Percentiles rank a stretch among this genome's conserved stretches.
Conservation (phyloP, 2,888 invertebrate species). For the Melanostoma scalare region DNA sequence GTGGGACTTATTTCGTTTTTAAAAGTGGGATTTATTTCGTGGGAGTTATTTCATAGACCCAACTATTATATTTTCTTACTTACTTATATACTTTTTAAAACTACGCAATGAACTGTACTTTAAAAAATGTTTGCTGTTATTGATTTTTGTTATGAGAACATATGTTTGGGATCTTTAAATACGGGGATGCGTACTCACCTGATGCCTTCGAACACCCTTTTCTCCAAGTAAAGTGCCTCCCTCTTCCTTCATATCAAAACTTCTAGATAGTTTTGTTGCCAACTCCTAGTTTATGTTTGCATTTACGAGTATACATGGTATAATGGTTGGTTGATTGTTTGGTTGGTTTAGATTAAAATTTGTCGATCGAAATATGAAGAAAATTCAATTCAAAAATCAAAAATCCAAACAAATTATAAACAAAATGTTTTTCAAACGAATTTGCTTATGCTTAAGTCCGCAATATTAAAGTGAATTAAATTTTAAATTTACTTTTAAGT, state of each 20-base stretch:
- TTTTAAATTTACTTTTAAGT: slow-evolving; percentile 37
- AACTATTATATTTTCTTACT: too few species aligned
- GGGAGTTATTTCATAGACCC: too few species aligned
- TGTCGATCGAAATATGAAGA: slow-evolving; percentile 74
- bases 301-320: slow-evolving; percentile 75
- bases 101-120: too few species aligned
- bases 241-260: slow-evolving; percentile 94
- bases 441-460: slow-evolving; percentile 47
- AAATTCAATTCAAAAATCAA: slow-evolving; percentile 58
- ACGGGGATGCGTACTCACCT: slow-evolving; percentile 79
- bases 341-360: slow-evolving; percentile 73
- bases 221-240: slow-evolving; percentile 88
- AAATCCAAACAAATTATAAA: slow-evolving; percentile 45
- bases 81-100: too few species aligned
- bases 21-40: too few species aligned
- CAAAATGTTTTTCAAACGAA: slow-evolving; percentile 41
- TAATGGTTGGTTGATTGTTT: slow-evolving; percentile 72
- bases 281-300: slow-evolving; percentile 86
- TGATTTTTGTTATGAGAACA: background rate
- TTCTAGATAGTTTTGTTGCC: slow-evolving; percentile 92
- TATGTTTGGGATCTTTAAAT: slow-evolving; percentile 40
- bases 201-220: slow-evolving; percentile 87
- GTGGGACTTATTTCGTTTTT: too few species aligned
- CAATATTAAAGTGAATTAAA: slow-evolving; percentile 38
- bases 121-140: background rate